Percentiles rank a stretch among this genome's conserved stretches.
These are phyloP conservation scores for Poecilia gillii DNA, from an alignment of 2,797 vertebrate species.

Conservation along the genomic window DNA sequence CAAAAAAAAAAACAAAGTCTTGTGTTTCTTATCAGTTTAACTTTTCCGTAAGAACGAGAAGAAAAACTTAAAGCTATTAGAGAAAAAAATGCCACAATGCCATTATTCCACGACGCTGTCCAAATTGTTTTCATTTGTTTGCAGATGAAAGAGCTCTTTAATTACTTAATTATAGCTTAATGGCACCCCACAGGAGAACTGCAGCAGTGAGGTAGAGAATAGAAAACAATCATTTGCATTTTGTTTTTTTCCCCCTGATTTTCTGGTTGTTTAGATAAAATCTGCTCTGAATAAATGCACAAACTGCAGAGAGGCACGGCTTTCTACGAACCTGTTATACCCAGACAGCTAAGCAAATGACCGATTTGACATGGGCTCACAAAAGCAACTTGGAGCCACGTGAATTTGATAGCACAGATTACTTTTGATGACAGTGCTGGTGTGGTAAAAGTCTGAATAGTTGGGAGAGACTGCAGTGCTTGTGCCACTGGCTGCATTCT, in stretches of 20 bases:
- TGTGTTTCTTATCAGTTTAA: background rate
- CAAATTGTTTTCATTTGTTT: conserved; percentile 21
- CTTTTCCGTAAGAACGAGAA: background rate
- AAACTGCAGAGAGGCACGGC: background rate
- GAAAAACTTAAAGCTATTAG: background rate
- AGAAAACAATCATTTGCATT: conserved; percentile 9
- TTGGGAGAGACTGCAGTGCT: conserved; percentile 43
- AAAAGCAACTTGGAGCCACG: conserved; percentile 16
- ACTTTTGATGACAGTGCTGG: conserved; percentile 23
- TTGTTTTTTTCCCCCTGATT: background rate
- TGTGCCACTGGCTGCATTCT: conserved; percentile 47
- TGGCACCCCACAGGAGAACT: conserved; percentile 9
- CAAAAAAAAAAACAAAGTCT: background rate
- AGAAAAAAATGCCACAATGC: conserved; percentile 1
- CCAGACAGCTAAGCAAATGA: conserved; percentile 27
- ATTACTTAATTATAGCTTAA: conserved; percentile 26
- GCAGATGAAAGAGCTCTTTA: conserved; percentile 16
- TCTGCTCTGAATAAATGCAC: background rate
- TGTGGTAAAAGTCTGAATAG: conserved; percentile 32
- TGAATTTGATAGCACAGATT: conserved; percentile 27
- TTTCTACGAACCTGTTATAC: conserved; percentile 21
- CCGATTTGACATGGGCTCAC: background rate
- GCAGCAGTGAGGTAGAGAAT: conserved; percentile 1
- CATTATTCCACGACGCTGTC: background rate
- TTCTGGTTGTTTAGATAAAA: conserved; percentile 7